A percentile compares a stretch with the other conserved stretches of the same genome.
phyloP scores from a whole-genome alignment of 2,797 vertebrate species.

The Perodicticus potto region DNA sequence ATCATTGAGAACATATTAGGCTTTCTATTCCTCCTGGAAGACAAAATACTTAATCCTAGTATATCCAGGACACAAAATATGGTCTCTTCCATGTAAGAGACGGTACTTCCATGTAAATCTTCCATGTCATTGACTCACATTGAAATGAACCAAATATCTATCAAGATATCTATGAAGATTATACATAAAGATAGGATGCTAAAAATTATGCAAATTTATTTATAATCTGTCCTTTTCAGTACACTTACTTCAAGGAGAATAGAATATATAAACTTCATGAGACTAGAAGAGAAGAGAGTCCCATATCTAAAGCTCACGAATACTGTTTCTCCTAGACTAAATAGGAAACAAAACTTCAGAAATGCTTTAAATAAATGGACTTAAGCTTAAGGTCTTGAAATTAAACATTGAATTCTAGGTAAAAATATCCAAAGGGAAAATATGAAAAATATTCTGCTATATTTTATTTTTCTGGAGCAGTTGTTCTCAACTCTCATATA shows the following conservation, averaged over 20 bases:
- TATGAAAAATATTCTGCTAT: not conserved
- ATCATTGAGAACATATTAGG: not conserved
- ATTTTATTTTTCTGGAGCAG: not conserved
- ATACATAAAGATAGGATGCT: not conserved
- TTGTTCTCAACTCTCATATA: not conserved
- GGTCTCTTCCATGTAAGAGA: not conserved
- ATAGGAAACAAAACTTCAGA: not conserved
- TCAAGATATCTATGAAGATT: not conserved
- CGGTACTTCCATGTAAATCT: too few relatives aligned
- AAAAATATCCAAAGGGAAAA: not conserved
- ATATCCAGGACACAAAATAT: not conserved
- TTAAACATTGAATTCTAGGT: constrained; percentile 24
- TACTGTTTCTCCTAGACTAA: not conserved
- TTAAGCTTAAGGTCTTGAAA: constrained; percentile 2
- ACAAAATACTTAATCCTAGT: constrained; percentile 35
- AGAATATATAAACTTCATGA: not conserved
- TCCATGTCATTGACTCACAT: too few relatives aligned
- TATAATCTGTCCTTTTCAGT: not conserved
- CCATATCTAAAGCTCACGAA: not conserved
- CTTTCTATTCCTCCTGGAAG: constrained; percentile 6
- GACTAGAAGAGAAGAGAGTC: not conserved
- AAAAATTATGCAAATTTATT: not conserved
- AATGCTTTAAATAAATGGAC: not conserved
- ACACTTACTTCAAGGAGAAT: not conserved
- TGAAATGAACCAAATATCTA: too few relatives aligned